phyloP scores from a whole-genome alignment of 1,140 invertebrate species.

The Thaumetopoea pityocampa region DNA sequence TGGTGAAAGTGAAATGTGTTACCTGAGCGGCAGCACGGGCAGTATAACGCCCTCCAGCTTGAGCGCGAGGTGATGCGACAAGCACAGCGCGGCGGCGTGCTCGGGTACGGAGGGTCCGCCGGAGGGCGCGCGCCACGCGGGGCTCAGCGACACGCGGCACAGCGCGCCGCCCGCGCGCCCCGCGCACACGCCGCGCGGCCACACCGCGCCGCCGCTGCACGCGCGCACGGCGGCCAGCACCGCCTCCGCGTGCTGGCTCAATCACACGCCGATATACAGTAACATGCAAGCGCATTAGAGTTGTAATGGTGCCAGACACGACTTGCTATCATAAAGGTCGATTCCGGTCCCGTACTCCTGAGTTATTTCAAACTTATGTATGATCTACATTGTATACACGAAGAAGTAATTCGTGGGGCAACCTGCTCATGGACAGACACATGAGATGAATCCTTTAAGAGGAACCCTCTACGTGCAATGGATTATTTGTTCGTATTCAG shows the following conservation, averaged over 20 bases:
- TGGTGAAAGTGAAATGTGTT: background rate
- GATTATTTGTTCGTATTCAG: too few relatives aligned
- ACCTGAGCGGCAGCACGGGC: conserved; percentile 45
- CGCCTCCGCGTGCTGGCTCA: conserved; percentile 81
- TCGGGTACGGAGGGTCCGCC: conserved; percentile 34
- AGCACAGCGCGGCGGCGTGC: conserved; percentile 45
- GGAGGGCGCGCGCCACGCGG: conserved; percentile 31
- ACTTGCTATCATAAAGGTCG: too few relatives aligned
- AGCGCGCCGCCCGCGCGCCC: conserved; percentile 73
- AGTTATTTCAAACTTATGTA: too few relatives aligned
- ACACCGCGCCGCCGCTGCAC: conserved; percentile 81
- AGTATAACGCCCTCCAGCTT: conserved; percentile 93
- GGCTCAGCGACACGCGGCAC: conserved; percentile 46
- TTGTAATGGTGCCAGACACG: too few relatives aligned
- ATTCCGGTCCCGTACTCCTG: too few relatives aligned
- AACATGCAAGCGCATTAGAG: background rate
- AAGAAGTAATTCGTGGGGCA: too few relatives aligned
- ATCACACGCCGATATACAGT: background rate
- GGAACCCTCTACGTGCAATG: too few relatives aligned
- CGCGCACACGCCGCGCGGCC: conserved; percentile 85
- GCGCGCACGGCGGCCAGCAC: conserved; percentile 81
- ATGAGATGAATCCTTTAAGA: too few relatives aligned
- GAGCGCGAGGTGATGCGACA: conserved; percentile 81
- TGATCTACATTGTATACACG: too few relatives aligned
- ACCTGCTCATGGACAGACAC: too few relatives aligned